Conservation (phyloP, 2,113 vertebrate genomes). For the Reinhardtius hippoglossoides region DNA sequence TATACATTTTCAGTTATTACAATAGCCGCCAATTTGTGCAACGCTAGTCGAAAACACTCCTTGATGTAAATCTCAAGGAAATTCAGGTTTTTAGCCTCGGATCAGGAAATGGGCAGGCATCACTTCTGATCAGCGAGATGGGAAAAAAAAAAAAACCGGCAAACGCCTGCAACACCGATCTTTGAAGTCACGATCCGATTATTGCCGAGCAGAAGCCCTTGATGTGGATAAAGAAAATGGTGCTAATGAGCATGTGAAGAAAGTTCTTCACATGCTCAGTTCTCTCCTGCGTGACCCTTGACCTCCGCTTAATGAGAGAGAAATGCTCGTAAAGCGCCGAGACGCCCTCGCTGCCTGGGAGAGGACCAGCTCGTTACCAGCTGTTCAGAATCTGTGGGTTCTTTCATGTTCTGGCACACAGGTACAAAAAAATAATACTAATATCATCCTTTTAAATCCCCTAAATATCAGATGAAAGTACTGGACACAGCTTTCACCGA, state of each 20-base stretch:
- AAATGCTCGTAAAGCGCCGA: conserved; percentile 61
- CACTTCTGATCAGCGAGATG: conserved; percentile 29
- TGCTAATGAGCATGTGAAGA: conserved; percentile 64
- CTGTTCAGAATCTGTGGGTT: conserved; percentile 27
- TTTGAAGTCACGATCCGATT: conserved; percentile 45
- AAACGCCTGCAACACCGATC: conserved; percentile 7
- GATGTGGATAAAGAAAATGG: conserved; percentile 65
- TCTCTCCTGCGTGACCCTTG: conserved; percentile 40
- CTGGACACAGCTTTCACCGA: background rate
- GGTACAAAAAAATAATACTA: background rate
- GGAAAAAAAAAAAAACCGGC: conserved; percentile 16
- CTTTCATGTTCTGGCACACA: background rate
- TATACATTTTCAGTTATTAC: background rate
- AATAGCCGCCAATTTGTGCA: background rate
- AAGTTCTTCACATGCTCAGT: no score
- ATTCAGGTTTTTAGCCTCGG: conserved; percentile 1
- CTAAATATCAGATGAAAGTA: background rate
- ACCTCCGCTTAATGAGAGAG: conserved; percentile 71
- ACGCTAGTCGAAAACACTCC: background rate
- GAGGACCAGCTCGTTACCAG: conserved; percentile 57
- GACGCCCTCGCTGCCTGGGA: conserved; percentile 59
- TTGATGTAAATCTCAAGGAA: conserved; percentile 20
- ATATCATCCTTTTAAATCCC: background rate
- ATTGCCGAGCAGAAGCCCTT: conserved; percentile 24
- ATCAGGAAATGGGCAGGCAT: conserved; percentile 38